Percentiles rank a stretch among this genome's conserved stretches.
Evolutionary conservation across 2,113 vertebrate genomes (phyloP).

Genomic region (Xyrauchen texanus): DNA sequence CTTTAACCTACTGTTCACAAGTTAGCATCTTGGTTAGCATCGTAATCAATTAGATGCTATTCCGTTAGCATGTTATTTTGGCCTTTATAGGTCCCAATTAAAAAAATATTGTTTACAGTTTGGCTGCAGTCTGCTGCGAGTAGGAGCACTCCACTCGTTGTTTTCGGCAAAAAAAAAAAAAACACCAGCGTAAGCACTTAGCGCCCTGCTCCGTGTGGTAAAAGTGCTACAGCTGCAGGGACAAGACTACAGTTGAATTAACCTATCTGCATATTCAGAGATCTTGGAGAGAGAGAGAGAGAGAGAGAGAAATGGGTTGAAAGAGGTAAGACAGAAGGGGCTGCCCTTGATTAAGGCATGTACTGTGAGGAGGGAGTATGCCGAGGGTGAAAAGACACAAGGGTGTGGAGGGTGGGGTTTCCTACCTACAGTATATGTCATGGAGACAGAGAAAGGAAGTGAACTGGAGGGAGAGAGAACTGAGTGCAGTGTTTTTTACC

Average conservation of each 20-base stretch:
- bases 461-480: conserved; percentile 31
- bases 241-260: conserved; percentile 75
- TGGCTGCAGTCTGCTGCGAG: conserved; percentile 60
- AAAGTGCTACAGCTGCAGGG: conserved; percentile 78
- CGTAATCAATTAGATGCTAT: conserved; percentile 4
- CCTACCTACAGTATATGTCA: conserved; percentile 35
- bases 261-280: conserved; percentile 75
- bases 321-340: background rate
- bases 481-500: background rate
- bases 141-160: conserved; percentile 50
- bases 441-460: conserved; percentile 23
- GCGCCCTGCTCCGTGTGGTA: conserved; percentile 66
- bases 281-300: background rate
- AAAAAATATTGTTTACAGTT: conserved; percentile 36
- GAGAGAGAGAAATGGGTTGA: background rate
- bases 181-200: conserved; percentile 71
- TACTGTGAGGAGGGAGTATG: too few relatives aligned
- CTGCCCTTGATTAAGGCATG: conserved; percentile 52
- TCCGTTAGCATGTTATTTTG: conserved; percentile 11
- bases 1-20: conserved; percentile 38
- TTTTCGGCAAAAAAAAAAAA: conserved; percentile 47
- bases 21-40: background rate
- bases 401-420: conserved; percentile 38
- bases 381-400: too few relatives aligned
- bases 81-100: background rate